Evolutionary conservation across 2,113 vertebrate species (phyloP), one percentile per base, ranked within the genome.

Genomic region (Nicator chloris): DNA sequence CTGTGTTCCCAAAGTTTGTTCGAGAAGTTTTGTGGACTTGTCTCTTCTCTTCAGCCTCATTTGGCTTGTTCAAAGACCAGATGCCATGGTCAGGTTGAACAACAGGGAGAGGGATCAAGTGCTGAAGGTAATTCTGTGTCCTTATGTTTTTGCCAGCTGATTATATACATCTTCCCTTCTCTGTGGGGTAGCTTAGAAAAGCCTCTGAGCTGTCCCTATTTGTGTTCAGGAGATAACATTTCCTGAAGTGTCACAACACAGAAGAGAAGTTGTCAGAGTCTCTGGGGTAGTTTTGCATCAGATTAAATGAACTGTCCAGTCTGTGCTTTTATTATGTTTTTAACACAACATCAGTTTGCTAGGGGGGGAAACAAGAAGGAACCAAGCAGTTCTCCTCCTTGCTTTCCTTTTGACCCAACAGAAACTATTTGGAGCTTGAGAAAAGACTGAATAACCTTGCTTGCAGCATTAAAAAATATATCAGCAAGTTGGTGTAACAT

Each of bases 401-500:
- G 21, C 49, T 87, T 93, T 21, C 21, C 79, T 89, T 93, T 92
- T 65, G 49, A 89, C 77, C 45, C 23, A 35, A 4, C 1, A 68
- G 64, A 81, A 86, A 28, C n/a, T 37, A 35, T 79, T 57, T 91
- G 57, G 65, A 56, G 22, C 39, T 92, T 71, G 44, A 89, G 77
- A 93, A 85, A 79, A 85, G 14, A 28, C 57, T 54, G 59, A 30
- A 79, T 95, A 93, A 87, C 94, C 91, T 93, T 95, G 88, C 88
- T 95, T 86, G 61, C 37, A 92, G 91, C 81, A 73, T 89, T 92
- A 89, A 42, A 68, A 95, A 93, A 91, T 84, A 51, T 24, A 92
- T 91, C 86, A 84, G 77, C 57, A 45, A 82, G 89, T 82, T 93
- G 64, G 59, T 89, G 78, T 89, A 76, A 89, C 45, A 57, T 71